Evolutionary conservation across 2,888 invertebrate genomes (phyloP), one percentile per base, ranked within the genome.

Genomic region (Ochlodes sylvanus): DNA sequence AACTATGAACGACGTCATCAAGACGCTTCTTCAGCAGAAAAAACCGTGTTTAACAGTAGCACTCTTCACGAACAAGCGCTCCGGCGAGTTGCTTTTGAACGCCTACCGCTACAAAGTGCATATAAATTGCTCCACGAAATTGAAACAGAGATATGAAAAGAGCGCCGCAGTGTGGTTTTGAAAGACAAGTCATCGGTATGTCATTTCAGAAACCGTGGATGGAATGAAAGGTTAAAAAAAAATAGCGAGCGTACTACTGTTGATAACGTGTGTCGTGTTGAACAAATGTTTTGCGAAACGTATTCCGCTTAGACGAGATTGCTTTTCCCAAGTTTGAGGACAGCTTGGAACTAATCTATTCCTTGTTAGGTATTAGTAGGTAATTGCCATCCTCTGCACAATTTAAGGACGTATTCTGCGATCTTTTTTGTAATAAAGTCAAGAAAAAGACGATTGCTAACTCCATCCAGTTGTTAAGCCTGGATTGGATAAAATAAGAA

Each of bases 1-100:
- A 92, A 93, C 88, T 92, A 93, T 93, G 92, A 92, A 92, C 88
- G 87, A 78, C 84, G 87, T 92, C 92, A 92, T 92, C 92, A 92
- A 90, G 90, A 85, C 83, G 86, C 89, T 87, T 91, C 90, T 90
- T 90, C 86, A 86, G 83, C 72, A 82, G 87, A 88, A 92, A 92
- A 92, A 92, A 89, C 85, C 82, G 76, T 83, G 81, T 86, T 90
- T 85, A 89, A 85, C 85, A 86, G 89, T 85, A 84, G 88, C 89
- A 87, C 90, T 88, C 87, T 85, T 79, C 76, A 76, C 79, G 84
- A 88, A 87, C 90, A 89, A 92, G 86, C 83, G 85, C 81, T 80
- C 76, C 73, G 77, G 80, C 73, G 83, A 86, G 86, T 78, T 79
- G 85, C 90, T 90, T 91, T 91, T 89, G 85, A 90, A 77, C 82